A percentile compares a stretch with the other conserved stretches of the same genome.
phyloP scores from a whole-genome alignment of 1,140 invertebrate genomes.

The Pseudobourletiella spinata region DNA sequence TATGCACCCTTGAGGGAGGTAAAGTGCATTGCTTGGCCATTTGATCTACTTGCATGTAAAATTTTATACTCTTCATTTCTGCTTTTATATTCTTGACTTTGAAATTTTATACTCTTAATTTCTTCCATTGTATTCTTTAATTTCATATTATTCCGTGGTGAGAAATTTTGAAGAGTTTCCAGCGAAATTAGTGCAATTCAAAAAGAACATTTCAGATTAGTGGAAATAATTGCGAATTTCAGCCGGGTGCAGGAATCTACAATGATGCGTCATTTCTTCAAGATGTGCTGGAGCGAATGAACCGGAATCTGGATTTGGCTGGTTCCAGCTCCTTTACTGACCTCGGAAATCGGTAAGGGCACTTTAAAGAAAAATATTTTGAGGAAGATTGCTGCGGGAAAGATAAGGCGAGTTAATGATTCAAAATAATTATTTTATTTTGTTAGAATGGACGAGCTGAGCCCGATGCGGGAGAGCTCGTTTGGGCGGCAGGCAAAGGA shows the following conservation, averaged over 20 bases:
- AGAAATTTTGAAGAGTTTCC: too few species aligned
- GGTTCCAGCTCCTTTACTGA: slow-evolving; percentile 18
- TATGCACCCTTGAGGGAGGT: slow-evolving; percentile 34
- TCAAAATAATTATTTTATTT: too few species aligned
- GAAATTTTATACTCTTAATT: too few species aligned
- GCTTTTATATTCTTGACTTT: too few species aligned
- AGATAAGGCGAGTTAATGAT: too few species aligned
- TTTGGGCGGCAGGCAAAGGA: slow-evolving; percentile 47
- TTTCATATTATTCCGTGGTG: too few species aligned
- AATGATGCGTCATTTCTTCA: slow-evolving; percentile 28
- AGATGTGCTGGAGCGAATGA: slow-evolving; percentile 33
- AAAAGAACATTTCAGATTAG: background rate
- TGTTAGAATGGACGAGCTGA: slow-evolving; percentile 25
- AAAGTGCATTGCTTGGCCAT: slow-evolving; percentile 3
- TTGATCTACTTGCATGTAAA: too few species aligned
- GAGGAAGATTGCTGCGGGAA: too few species aligned
- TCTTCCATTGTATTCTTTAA: too few species aligned
- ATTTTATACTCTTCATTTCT: too few species aligned
- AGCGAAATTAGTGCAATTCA: background rate
- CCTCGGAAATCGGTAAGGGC: slow-evolving; percentile 25
- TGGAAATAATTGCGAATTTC: background rate
- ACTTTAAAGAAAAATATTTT: too few species aligned
- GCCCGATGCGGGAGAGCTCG: slow-evolving; percentile 36
- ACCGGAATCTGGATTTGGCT: slow-evolving; percentile 25
- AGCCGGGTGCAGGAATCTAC: slow-evolving; percentile 20